These are phyloP conservation scores for Micropterix aruncella DNA, from an alignment of 2,888 invertebrate genomes.

Conservation along the genomic window DNA sequence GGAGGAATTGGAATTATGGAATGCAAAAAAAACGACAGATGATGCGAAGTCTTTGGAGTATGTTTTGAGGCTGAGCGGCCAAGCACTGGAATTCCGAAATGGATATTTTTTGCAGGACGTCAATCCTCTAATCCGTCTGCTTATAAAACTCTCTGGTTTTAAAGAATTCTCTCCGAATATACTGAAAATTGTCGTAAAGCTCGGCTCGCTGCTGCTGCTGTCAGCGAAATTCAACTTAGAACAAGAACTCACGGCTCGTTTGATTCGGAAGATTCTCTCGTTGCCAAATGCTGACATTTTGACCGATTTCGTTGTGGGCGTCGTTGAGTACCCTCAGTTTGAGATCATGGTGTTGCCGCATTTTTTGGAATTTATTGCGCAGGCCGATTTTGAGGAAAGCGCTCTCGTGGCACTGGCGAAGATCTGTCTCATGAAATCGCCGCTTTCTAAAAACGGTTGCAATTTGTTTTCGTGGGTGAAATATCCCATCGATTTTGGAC, in stretches of 20 bases:
- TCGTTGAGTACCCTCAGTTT: conserved; percentile 52
- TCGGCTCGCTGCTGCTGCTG: conserved; percentile 42
- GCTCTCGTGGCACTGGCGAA: conserved; percentile 47
- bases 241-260: conserved; percentile 58
- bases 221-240: conserved; percentile 48
- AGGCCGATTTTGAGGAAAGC: conserved; percentile 35
- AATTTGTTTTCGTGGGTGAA: conserved; percentile 47
- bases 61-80: conserved; percentile 42
- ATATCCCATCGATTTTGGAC: conserved; percentile 47
- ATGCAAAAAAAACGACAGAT: conserved; percentile 24
- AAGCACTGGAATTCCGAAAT: conserved; percentile 44
- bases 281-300: conserved; percentile 40
- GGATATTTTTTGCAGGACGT: conserved; percentile 50
- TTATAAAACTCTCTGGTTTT: conserved; percentile 34
- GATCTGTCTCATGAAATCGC: conserved; percentile 51
- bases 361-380: conserved; percentile 43
- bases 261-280: conserved; percentile 48
- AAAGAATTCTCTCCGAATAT: conserved; percentile 30
- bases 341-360: conserved; percentile 58
- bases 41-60: conserved; percentile 23
- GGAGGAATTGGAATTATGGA: conserved; percentile 9
- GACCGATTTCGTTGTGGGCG: conserved; percentile 49
- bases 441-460: conserved; percentile 43
- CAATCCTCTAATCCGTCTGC: conserved; percentile 39
- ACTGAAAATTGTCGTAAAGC: conserved; percentile 33